These are phyloP conservation scores for Rhynchonycteris naso DNA, from an alignment of 2,797 vertebrate species.

Conservation along the genomic window DNA sequence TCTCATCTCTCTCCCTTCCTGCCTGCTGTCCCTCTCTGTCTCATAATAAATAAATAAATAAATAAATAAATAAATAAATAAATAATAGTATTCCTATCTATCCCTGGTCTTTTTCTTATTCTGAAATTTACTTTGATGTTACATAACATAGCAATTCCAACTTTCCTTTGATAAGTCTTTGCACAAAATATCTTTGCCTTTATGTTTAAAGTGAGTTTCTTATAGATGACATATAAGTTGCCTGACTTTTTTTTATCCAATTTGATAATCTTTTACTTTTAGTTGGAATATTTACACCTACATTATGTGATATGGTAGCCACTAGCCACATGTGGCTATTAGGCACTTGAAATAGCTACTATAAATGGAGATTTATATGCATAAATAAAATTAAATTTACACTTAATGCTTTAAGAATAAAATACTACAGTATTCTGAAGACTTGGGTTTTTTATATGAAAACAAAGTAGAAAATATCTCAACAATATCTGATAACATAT, in stretches of 20 bases:
- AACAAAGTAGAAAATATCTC: background rate
- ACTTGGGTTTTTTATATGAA: background rate
- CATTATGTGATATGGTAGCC: background rate
- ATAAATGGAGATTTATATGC: background rate
- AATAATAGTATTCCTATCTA: background rate
- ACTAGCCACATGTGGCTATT: background rate
- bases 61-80: too few species aligned
- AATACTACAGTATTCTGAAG: conserved; percentile 5
- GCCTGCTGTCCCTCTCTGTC: too few species aligned
- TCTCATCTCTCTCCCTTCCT: too few species aligned
- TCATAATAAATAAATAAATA: too few species aligned
- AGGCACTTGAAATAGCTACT: background rate
- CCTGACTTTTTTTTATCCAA: background rate
- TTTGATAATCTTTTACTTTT: background rate
- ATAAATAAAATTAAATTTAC: too few species aligned
- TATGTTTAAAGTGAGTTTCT: conserved; percentile 27
- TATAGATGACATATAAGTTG: background rate
- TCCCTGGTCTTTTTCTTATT: background rate
- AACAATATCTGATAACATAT: background rate
- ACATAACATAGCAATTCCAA: background rate
- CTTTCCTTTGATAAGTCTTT: background rate
- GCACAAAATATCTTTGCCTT: background rate
- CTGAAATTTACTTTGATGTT: conserved; percentile 28
- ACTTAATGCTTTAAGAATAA: background rate
- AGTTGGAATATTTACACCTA: background rate